A percentile compares a stretch with the other conserved stretches of the same genome.
These are phyloP conservation scores for Medauroidea extradentata DNA, from an alignment of 1,140 invertebrate species.

Conservation along the genomic window DNA sequence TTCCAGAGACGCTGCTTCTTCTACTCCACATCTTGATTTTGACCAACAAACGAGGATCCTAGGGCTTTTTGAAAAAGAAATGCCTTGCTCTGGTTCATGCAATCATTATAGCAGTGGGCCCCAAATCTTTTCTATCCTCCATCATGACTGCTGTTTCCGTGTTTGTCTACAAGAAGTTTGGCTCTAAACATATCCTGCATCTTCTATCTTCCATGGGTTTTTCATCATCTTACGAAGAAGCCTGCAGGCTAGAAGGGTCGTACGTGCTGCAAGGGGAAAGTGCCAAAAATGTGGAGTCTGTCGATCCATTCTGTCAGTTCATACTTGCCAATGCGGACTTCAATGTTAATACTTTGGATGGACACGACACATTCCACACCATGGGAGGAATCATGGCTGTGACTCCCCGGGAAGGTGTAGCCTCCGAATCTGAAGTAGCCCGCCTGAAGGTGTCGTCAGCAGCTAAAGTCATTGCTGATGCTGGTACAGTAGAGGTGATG, in stretches of 20 bases:
- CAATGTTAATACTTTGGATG: conserved; percentile 28
- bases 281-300: conserved; percentile 15
- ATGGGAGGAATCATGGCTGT: conserved; percentile 28
- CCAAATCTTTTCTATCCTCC: conserved; percentile 34
- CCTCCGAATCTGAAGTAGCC: background rate
- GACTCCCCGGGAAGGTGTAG: conserved; percentile 5
- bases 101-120: conserved; percentile 35
- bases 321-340: conserved; percentile 9
- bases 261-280: conserved; percentile 13
- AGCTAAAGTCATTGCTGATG: background rate
- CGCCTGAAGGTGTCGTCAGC: background rate
- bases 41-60: no score
- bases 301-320: conserved; percentile 29
- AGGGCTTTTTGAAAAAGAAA: no score
- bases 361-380: conserved; percentile 28
- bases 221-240: conserved; percentile 22
- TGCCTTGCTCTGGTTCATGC: conserved; percentile 27
- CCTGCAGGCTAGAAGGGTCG: conserved; percentile 21
- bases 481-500: background rate
- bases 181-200: conserved; percentile 22
- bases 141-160: conserved; percentile 18
- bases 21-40: no score
- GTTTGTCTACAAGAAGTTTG: conserved; percentile 26
- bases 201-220: conserved; percentile 24
- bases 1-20: no score